Evolutionary conservation across 2,888 invertebrate species (phyloP), one percentile per base, ranked within the genome.

Genomic region (Drosophila ezoana): DNA sequence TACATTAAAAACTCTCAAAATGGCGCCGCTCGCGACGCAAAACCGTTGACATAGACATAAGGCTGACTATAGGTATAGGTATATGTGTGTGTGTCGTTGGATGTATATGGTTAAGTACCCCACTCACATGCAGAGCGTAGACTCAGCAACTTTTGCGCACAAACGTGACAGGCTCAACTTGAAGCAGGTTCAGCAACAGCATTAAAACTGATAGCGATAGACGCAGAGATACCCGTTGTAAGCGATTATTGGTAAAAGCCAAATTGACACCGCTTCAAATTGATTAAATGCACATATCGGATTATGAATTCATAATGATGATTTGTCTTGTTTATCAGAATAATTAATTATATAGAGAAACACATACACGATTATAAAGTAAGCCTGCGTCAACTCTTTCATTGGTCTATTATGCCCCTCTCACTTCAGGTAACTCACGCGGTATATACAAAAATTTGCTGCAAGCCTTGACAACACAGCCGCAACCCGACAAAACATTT

Each of bases 31-130:
- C 47, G 71, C 71, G 54, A 40, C 48, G 48, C 60, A 74, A 70
- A 81, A 65, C 72, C 78, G 63, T 65, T 81, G 75, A 67, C 77
- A 77, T 64, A 77, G 67, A 72, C 80, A 69, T 76, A 68, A 72
- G 66, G 53, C 73, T 61, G 56, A 60, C 48, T 40, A 13, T 35
- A n/a, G 52, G n/a, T 28, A 20, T 51, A 13, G 40, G 5, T 32
- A 11, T 58, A 23, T 54, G 37, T 38, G 18, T 38, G 59, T 67
- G 48, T 47, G 56, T 23, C n/a, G 48, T 51, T 35, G 23, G 23
- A 28, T 35, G 9, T 49, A 20, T 65, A 16, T 38, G 28, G 23
- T 49, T 54, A 47, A 49, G 56, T 56, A 56, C 51, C 49, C 51
- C 47, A 52, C 41, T 56, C 49, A 41, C 53, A 40, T 48, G 41